A percentile compares a stretch with the other conserved stretches of the same genome.
phyloP scores from a whole-genome alignment of 2,888 invertebrate genomes.

The Onchidella celtica region DNA sequence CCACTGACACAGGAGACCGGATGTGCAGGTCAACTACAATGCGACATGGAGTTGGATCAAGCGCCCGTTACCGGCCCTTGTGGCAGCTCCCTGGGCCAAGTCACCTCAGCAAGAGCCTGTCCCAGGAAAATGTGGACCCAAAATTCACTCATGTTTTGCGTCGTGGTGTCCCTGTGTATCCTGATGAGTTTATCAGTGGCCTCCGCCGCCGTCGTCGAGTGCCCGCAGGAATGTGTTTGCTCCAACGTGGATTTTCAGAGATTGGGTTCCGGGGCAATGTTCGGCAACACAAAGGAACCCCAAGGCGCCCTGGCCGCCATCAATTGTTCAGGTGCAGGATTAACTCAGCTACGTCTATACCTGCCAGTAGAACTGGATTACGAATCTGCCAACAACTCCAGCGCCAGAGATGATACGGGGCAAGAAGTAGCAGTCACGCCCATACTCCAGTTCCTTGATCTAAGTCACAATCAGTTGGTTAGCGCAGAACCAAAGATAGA shows the following conservation, averaged over 20 bases:
- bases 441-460: constrained; percentile 57
- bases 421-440: constrained; percentile 44
- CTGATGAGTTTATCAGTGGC: neutral
- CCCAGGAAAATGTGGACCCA: no score
- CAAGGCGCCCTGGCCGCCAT: neutral
- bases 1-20: no score
- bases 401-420: constrained; percentile 45
- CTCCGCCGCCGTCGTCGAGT: neutral
- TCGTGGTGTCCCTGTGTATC: neutral
- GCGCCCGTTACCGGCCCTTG: no score
- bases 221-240: neutral
- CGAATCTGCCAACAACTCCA: constrained; percentile 41
- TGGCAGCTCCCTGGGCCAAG: no score
- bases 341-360: neutral
- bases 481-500: neutral
- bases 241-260: neutral
- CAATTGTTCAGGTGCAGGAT: constrained; percentile 47
- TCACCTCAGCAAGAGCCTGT: no score
- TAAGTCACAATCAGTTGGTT: constrained; percentile 64
- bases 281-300: neutral
- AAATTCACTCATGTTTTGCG: no score
- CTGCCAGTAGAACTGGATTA: neutral
- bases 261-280: neutral
- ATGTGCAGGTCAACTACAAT: no score
- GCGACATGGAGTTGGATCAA: no score